Evolutionary conservation across 1,140 invertebrate genomes (phyloP).

Genomic region (Ceratoteleas bidentatus): DNA sequence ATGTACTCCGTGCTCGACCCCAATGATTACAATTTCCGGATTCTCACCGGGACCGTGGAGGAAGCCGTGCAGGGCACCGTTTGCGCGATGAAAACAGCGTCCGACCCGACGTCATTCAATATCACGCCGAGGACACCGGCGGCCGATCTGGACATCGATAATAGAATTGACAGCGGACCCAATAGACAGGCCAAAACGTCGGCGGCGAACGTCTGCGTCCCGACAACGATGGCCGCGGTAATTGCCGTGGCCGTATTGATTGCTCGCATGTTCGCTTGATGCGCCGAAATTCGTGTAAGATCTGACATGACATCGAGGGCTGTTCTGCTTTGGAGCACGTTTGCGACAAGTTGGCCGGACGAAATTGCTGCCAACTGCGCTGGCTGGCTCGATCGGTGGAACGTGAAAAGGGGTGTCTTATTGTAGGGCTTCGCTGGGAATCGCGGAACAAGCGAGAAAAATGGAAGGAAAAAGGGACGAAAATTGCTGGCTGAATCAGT

Average conservation of each 20-base stretch:
- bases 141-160: conserved; percentile 39
- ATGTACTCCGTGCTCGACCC: conserved; percentile 85
- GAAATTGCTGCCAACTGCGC: no score
- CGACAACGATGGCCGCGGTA: conserved; percentile 25
- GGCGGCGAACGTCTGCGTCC: conserved; percentile 16
- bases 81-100: conserved; percentile 77
- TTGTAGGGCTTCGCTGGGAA: no score
- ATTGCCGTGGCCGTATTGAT: conserved; percentile 34
- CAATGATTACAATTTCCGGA: conserved; percentile 87
- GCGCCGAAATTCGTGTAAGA: conserved; percentile 12
- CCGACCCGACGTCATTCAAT: conserved; percentile 19
- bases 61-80: conserved; percentile 87
- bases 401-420: no score
- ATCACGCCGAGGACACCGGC: conserved; percentile 28
- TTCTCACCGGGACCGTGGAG: conserved; percentile 84
- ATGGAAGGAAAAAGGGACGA: no score
- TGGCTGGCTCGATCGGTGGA: no score
- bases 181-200: conserved; percentile 60
- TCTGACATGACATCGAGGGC: background rate
- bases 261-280: conserved; percentile 33
- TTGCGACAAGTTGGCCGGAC: no score
- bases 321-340: no score
- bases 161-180: conserved; percentile 53
- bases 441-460: no score
- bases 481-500: no score